Evolutionary conservation across 2,797 vertebrate genomes (phyloP).

Genomic region (Sebastes hubbsi): DNA sequence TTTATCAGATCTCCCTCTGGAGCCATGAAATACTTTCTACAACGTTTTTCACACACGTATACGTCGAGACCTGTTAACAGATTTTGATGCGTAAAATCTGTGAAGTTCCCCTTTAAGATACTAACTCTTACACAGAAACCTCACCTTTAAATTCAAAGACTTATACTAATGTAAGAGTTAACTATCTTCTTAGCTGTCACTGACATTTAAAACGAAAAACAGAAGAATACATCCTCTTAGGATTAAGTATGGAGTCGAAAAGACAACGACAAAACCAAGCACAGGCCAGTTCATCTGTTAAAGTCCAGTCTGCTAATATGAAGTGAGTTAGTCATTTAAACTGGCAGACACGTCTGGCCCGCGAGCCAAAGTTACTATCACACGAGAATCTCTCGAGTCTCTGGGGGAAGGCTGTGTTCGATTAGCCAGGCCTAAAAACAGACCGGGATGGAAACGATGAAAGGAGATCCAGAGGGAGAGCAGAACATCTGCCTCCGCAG

Average conservation of each 20-base stretch:
- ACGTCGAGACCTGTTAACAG: background rate
- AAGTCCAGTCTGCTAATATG: constrained; percentile 44
- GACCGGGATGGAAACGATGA: constrained; percentile 65
- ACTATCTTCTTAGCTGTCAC: background rate
- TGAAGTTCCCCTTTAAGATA: background rate
- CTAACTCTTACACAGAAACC: background rate
- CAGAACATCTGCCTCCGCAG: constrained; percentile 70
- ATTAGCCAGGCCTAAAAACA: constrained; percentile 75
- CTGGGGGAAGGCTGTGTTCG: constrained; percentile 61
- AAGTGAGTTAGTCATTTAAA: constrained; percentile 60
- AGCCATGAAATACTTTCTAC: background rate
- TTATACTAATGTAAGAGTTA: background rate
- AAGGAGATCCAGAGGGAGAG: constrained; percentile 63
- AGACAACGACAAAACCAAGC: constrained; percentile 24
- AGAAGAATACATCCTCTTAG: background rate
- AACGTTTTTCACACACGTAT: background rate
- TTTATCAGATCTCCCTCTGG: background rate
- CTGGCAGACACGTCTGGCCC: constrained; percentile 40
- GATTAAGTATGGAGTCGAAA: constrained; percentile 21
- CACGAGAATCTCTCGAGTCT: constrained; percentile 67
- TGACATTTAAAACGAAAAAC: background rate
- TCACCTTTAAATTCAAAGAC: constrained; percentile 2
- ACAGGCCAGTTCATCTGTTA: constrained; percentile 51
- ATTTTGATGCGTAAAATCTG: background rate
- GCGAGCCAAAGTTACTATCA: constrained; percentile 73